Evolutionary conservation across 35 echinoderm and acorn worm species (phyloP), one percentile per base, ranked within the genome.

Genomic region (Diadema setosum): DNA sequence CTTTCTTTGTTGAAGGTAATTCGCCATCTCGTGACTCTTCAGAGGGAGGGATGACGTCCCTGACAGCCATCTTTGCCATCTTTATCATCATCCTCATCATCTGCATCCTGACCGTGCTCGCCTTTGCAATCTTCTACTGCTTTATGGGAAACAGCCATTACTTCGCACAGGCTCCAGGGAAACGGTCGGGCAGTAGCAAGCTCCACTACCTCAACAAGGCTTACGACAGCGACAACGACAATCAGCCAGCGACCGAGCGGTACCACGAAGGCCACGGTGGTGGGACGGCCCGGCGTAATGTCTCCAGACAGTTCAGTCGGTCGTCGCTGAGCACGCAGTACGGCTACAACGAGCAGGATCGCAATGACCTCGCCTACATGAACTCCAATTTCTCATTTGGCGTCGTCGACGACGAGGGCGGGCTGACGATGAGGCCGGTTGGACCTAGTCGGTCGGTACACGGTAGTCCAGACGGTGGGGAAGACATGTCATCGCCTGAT

Each of bases 311-410:
- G 37, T 78, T 78, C 73, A 78, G 73, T 78, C 73, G 73, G 40
- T 78, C 73, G 16, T 78, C 73, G 73, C 25, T 78, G 73, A 78
- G 73, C 36, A 78, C 35, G 17, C 73, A 78, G 73, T 78, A 78
- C 73, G 73, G 73, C 25, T 78, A 78, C 21, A 41, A 33, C 27
- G 35, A 44, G 17, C 5, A 20, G 7, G 73, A 78, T 5, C 14
- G 35, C 2, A 41, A 78, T 41, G 73, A 78, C 3, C 14, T 78
- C 2, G 35, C 33, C 2, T 16, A 35, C 35, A 78, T 44, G 73
- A 78, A 78, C 73, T 78, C 73, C 3, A 78, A 78, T 41, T 78
- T 78, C n/a, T 5, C 73, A 21, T 78, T 78, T 23, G 73, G 73
- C 12, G 40, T n/a, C 15, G 27, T 34, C 36, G 73, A 78, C 11